Evolutionary conservation across 23 tunicate species (phyloP).

Genomic region (Diplosoma virens): DNA sequence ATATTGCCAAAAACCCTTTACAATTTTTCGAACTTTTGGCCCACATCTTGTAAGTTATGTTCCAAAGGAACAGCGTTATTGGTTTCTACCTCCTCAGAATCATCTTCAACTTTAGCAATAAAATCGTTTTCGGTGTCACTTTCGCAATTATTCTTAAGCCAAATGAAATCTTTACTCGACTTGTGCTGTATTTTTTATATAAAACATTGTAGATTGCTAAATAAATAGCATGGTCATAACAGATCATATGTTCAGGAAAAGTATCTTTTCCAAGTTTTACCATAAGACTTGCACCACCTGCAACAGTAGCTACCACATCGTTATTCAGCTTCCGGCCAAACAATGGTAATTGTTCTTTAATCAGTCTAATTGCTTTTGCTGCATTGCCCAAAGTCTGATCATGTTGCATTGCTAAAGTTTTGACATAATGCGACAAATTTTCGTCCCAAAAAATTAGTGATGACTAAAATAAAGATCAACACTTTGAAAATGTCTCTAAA

Average conservation of each 20-base stretch:
- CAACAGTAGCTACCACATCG: constrained; percentile 30
- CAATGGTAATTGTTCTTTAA: constrained; percentile 36
- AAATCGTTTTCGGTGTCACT: constrained; percentile 20
- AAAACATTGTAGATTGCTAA: constrained; percentile 23
- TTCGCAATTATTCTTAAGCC: background rate
- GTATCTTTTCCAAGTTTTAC: constrained; percentile 18
- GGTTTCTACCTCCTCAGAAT: constrained; percentile 20
- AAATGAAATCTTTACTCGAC: constrained; percentile 1
- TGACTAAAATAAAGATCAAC: no score
- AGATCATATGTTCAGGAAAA: constrained; percentile 25
- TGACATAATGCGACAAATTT: no score
- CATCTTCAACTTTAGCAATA: constrained; percentile 23
- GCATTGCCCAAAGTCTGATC: constrained; percentile 4
- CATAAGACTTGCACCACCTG: constrained; percentile 39
- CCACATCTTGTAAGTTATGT: constrained; percentile 14
- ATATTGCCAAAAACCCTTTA: constrained; percentile 29
- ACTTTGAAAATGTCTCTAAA: no score
- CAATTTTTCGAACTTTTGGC: constrained; percentile 30
- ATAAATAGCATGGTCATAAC: constrained; percentile 27
- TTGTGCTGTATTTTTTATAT: constrained; percentile 11
- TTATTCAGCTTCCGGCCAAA: constrained; percentile 34
- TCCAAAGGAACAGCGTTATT: constrained; percentile 17
- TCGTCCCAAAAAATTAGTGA: no score
- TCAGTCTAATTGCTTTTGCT: constrained; percentile 41
- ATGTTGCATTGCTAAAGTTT: no score